Evolutionary conservation across 2,888 invertebrate genomes (phyloP).

Genomic region (Perithous albicinctus): DNA sequence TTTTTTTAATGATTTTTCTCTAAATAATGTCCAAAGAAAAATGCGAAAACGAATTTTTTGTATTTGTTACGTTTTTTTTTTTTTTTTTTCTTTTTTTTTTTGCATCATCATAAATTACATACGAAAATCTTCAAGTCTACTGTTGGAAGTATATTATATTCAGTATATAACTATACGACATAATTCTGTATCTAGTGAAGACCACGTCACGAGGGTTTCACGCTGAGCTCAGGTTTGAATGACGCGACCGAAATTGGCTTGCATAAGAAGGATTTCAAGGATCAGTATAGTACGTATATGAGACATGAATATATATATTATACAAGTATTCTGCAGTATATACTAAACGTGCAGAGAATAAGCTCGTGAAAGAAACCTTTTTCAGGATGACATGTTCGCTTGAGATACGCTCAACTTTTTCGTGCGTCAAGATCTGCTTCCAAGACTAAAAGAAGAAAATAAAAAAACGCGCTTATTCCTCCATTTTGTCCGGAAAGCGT

Average conservation of each 20-base stretch:
- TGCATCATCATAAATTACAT: background rate
- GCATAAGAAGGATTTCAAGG: conserved; percentile 56
- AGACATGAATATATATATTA: conserved; percentile 18
- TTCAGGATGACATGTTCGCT: conserved; percentile 16
- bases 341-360: conserved; percentile 48
- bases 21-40: too few species aligned
- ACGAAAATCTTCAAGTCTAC: background rate
- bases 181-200: background rate
- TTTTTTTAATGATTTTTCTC: too few species aligned
- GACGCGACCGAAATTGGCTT: conserved; percentile 60
- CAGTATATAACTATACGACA: background rate
- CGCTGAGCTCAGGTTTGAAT: conserved; percentile 41
- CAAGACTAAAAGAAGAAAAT: background rate
- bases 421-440: conserved; percentile 7
- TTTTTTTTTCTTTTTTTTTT: too few species aligned
- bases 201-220: conserved; percentile 23
- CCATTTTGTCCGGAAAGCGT: background rate
- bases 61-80: too few species aligned
- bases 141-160: background rate
- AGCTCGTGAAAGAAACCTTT: conserved; percentile 35
- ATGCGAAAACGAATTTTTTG: too few species aligned
- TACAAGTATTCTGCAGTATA: background rate
- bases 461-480: background rate
- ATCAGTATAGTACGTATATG: conserved; percentile 29
- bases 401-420: conserved; percentile 11